phyloP scores from a whole-genome alignment of 2,888 invertebrate genomes.

The Drosophila helvetica region DNA sequence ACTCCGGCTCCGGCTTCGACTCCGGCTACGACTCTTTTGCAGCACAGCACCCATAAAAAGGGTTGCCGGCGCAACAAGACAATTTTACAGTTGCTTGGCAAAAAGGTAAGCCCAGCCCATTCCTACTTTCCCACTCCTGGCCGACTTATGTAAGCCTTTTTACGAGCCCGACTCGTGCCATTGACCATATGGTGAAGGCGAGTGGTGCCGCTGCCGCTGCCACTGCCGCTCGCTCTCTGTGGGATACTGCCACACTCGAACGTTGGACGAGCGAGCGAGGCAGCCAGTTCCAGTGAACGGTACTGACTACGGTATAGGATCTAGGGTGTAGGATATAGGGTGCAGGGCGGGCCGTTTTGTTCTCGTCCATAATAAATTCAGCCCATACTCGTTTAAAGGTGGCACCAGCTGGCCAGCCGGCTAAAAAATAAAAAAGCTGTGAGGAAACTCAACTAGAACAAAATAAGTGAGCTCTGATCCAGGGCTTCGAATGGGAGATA shows the following conservation, averaged over 20 bases:
- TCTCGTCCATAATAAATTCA: constrained; percentile 77
- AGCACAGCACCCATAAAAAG: constrained; percentile 55
- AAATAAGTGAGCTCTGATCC: constrained; percentile 26
- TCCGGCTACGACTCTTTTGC: constrained; percentile 54
- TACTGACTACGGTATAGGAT: constrained; percentile 25
- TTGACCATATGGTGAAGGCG: constrained; percentile 76
- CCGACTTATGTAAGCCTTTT: constrained; percentile 70
- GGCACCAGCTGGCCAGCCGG: constrained; percentile 74
- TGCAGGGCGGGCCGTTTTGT: constrained; percentile 63
- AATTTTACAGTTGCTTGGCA: constrained; percentile 77
- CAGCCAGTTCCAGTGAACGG: constrained; percentile 19
- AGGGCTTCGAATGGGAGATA: constrained; percentile 31
- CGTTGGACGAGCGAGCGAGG: constrained; percentile 54
- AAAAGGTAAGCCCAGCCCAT: constrained; percentile 61
- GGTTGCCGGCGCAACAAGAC: constrained; percentile 72
- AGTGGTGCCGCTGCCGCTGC: constrained; percentile 30
- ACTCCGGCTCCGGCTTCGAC: constrained; percentile 27
- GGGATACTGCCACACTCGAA: constrained; percentile 46
- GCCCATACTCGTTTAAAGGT: constrained; percentile 69
- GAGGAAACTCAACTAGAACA: constrained; percentile 51
- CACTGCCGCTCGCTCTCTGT: constrained; percentile 43
- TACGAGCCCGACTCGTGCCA: constrained; percentile 74
- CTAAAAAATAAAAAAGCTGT: constrained; percentile 61
- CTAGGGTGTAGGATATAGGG: constrained; percentile 30
- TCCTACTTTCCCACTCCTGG: constrained; percentile 16